A percentile compares a stretch with the other conserved stretches of the same genome.
Conservation (phyloP, 2,888 invertebrate species). For the Notocelia uddmanniana region DNA sequence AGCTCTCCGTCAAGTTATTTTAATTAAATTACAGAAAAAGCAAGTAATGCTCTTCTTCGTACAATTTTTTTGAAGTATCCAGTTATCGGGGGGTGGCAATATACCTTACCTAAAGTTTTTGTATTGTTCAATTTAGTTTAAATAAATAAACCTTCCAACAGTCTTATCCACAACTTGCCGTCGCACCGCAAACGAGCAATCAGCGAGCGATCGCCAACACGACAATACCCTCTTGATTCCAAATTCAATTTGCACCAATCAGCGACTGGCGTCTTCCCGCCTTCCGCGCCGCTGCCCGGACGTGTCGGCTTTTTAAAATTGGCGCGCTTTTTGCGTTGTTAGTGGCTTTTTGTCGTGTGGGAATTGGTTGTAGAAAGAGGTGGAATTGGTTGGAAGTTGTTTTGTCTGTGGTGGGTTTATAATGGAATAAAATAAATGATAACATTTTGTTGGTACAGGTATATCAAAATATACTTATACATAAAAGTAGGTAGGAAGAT, state of each 20-base stretch:
- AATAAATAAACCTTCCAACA: not conserved
- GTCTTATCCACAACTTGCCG: constrained; percentile 60
- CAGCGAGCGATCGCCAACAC: constrained; percentile 85
- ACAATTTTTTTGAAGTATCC: too few species aligned
- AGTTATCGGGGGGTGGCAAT: too few species aligned
- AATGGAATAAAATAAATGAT: too few species aligned
- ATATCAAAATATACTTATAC: too few species aligned
- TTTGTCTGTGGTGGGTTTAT: constrained; percentile 47
- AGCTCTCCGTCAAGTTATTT: too few species aligned
- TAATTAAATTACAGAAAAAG: too few species aligned
- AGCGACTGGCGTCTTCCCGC: constrained; percentile 84
- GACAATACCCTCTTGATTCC: constrained; percentile 83
- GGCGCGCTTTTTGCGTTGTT: constrained; percentile 53
- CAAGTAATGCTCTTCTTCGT: too few species aligned
- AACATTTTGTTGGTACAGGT: too few species aligned
- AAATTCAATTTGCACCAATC: constrained; percentile 86
- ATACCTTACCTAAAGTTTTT: too few species aligned
- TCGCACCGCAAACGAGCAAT: constrained; percentile 84
- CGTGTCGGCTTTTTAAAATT: constrained; percentile 61
- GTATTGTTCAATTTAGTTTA: not conserved
- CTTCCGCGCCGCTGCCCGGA: constrained; percentile 73
- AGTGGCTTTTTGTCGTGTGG: constrained; percentile 42
- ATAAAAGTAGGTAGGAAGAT: too few species aligned
- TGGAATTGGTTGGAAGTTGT: constrained; percentile 40
- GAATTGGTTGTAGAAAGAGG: constrained; percentile 43